Evolutionary conservation across 2,113 vertebrate genomes (phyloP), one percentile per base, ranked within the genome.

Genomic region (Chlorodrepanis virens): DNA sequence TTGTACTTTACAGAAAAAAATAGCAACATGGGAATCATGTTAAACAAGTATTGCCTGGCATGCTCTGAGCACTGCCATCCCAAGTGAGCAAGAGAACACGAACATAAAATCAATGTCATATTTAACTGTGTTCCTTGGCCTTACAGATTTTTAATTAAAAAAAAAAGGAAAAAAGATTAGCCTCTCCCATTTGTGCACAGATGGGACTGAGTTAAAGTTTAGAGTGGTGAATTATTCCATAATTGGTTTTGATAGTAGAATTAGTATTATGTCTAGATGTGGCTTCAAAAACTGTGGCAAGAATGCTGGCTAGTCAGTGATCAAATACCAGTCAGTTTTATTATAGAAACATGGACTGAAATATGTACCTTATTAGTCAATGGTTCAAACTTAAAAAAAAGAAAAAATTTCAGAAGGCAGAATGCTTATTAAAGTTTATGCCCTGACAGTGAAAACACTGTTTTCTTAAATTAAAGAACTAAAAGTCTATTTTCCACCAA

Each of bases 351-450:
- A 61, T 35, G 65, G 90, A 88, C 71, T 85, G 56, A 90, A 88
- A 87, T 61, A 31, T 17, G 13, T 70, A 21, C 33, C 27, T 72
- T 52, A 40, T 50, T 21, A 49, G 29, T 87, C 20, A 90, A 31
- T 12, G 31, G 12, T 81, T 75, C 44, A 25, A 70, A 74, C n/a
- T 16, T 10, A 49, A 72, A 69, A 77, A 77, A 63, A 80, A 13
- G 35, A 9, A 1, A 27, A 71, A 25, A 53, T 14, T 14, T 87
- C 57, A 69, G 25, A 84, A 78, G 19, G 54, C 70, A 93, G 77
- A 91, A 81, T 77, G 83, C 93, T 83, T 92, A 81, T 61, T 57
- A 75, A 93, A 72, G 3, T 83, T 90, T 87, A 56, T 21, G 8
- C 29, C 28, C 49, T 14, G 11, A 16, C 54, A 67, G 53, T n/a